A percentile compares a stretch with the other conserved stretches of the same genome.
phyloP scores from a whole-genome alignment of 2,113 vertebrate genomes.

The Pycnonotus jocosus region DNA sequence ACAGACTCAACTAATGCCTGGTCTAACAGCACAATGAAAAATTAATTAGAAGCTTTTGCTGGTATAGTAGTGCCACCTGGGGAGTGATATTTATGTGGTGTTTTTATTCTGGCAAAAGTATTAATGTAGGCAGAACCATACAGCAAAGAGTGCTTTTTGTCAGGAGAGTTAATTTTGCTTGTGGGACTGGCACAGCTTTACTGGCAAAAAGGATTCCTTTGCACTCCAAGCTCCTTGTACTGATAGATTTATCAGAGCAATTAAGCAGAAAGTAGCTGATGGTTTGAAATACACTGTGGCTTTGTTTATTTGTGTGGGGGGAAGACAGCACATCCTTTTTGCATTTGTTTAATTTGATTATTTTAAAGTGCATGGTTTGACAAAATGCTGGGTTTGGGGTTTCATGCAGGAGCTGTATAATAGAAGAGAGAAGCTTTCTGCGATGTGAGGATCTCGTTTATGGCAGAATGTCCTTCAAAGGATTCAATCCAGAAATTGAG shows the following conservation, averaged over 20 bases:
- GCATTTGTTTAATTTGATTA: constrained; percentile 10
- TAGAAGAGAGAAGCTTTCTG: constrained; percentile 89
- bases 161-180: constrained; percentile 41
- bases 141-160: constrained; percentile 45
- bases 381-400: constrained; percentile 17
- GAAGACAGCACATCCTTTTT: background rate
- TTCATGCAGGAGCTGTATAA: constrained; percentile 80
- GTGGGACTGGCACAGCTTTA: constrained; percentile 23
- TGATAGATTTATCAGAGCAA: constrained; percentile 42
- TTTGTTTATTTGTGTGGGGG: background rate
- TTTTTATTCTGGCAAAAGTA: constrained; percentile 52
- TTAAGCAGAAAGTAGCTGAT: constrained; percentile 36
- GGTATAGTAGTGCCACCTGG: constrained; percentile 48
- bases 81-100: constrained; percentile 49
- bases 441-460: constrained; percentile 87
- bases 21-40: constrained; percentile 52
- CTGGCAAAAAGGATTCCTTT: constrained; percentile 29
- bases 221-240: constrained; percentile 1
- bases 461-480: constrained; percentile 92
- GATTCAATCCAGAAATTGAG: constrained; percentile 96
- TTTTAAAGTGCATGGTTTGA: background rate
- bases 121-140: constrained; percentile 1
- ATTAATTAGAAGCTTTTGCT: constrained; percentile 58
- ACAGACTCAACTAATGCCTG: constrained; percentile 15
- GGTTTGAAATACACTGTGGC: background rate